Evolutionary conservation across 2,797 vertebrate genomes (phyloP).

Genomic region (Mallotus villosus): DNA sequence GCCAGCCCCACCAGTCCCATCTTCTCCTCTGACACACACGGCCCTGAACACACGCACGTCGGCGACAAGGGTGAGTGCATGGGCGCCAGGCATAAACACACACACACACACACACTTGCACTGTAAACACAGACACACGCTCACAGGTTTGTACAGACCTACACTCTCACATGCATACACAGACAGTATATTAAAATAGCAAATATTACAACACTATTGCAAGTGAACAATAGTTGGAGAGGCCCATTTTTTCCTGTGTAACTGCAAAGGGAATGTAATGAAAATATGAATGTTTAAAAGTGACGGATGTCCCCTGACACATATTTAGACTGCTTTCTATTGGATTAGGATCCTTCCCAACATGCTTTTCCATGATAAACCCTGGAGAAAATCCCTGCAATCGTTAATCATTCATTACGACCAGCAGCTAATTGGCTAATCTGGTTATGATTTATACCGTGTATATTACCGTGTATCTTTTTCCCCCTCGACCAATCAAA

Average conservation of each 20-base stretch:
- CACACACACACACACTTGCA: background rate
- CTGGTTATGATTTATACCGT: conserved; percentile 56
- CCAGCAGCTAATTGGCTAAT: conserved; percentile 70
- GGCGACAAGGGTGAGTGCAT: conserved; percentile 77
- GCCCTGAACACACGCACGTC: conserved; percentile 75
- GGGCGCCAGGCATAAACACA: conserved; percentile 77
- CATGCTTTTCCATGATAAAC: conserved; percentile 2
- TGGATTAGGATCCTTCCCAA: conserved; percentile 32
- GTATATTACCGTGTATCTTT: conserved; percentile 61
- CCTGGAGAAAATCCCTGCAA: conserved; percentile 25
- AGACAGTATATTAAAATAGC: background rate
- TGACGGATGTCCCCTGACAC: conserved; percentile 21
- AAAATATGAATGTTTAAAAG: conserved; percentile 31
- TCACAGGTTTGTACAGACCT: background rate
- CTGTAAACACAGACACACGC: background rate
- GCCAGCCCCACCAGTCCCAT: conserved; percentile 76
- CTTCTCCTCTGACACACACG: conserved; percentile 85
- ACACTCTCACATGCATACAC: background rate
- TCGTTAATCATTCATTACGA: conserved; percentile 70
- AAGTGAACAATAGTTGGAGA: background rate
- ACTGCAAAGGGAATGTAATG: conserved; percentile 9
- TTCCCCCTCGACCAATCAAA: conserved; percentile 29
- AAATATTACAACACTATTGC: background rate
- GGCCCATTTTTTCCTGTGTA: background rate
- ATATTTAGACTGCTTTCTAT: conserved; percentile 35